A percentile compares a stretch with the other conserved stretches of the same genome.
These are phyloP conservation scores for Bombus polaris DNA, from an alignment of 1,140 invertebrate genomes.

Conservation along the genomic window DNA sequence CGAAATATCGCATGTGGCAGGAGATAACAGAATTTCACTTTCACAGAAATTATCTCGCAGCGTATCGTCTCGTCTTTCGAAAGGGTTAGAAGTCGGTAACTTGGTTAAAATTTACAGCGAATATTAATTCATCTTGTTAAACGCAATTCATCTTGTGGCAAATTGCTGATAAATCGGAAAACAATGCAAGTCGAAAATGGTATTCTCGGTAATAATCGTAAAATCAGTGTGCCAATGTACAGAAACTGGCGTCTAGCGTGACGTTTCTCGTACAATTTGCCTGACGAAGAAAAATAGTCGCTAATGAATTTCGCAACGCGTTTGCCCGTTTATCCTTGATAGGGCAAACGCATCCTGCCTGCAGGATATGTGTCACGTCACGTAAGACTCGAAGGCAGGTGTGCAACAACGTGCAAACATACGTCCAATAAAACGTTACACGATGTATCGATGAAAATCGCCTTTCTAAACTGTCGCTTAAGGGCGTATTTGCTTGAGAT, in stretches of 20 bases:
- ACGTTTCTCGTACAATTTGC: neutral
- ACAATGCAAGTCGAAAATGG: neutral
- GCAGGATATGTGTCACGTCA: slow-evolving; percentile 39
- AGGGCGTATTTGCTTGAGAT: slow-evolving; percentile 7
- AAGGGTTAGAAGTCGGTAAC: no score
- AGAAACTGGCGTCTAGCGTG: neutral
- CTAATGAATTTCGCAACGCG: slow-evolving; percentile 38
- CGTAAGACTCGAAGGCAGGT: slow-evolving; percentile 45
- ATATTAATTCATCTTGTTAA: no score
- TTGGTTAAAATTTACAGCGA: no score
- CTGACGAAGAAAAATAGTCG: slow-evolving; percentile 12
- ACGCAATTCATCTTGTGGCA: neutral
- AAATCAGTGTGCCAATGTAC: neutral
- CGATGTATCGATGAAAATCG: slow-evolving; percentile 39
- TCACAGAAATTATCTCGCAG: no score
- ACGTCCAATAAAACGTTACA: slow-evolving; percentile 16
- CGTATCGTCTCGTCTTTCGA: no score
- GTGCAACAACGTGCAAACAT: slow-evolving; percentile 16
- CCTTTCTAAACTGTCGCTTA: slow-evolving; percentile 51
- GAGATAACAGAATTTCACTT: no score
- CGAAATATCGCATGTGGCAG: no score
- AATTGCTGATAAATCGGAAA: neutral
- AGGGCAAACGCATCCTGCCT: slow-evolving; percentile 50
- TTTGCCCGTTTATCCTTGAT: slow-evolving; percentile 39
- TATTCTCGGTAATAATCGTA: no score